Base-by-base conservation (phyloP, 2,113 vertebrate species). In the Indicator maculatus region DNA sequence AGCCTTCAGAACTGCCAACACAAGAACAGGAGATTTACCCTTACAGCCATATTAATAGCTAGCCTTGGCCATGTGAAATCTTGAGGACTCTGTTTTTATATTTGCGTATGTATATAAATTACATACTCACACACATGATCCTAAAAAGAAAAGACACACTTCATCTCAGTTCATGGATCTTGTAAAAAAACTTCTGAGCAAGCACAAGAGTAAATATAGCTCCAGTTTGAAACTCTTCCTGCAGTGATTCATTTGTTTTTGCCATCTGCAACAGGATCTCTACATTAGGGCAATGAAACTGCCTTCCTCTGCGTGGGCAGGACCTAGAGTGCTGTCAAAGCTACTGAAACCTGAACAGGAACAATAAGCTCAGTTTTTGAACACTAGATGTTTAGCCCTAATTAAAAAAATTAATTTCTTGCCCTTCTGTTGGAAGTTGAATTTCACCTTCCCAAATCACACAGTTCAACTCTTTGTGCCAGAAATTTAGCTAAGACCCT, bases 151-250 rank as follows among this genome's bases (percentile, higher is more conserved):
- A 71, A 45, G 20, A 55, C 5, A 3, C 36, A 73, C 66, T 58
- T 89, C 63, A 56, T 66, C 63, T 76, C 59, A 31, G 21, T 50
- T 33, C 1, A 1, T 41, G 55, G n/a, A 55, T 59, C 63, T 38
- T 45, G 26, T 41, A 77, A 76, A n/a, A 76, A n/a, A 82, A 73
- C 41, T 95, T 90, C 67, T 45, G 59, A 94, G 56, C 64, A 78
- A 91, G 61, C 56, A 89, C 11, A 69, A 16, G 28, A 88, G 30
- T 80, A 91, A 96, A 85, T 80, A 89, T n/a, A 94, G 76, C 80
- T 73, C 4, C 80, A 91, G 60, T 63, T 26, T 83, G 39, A 87
- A 85, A 66, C 21, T 65, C 52, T 47, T 93, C 31, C 69, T 93
- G 60, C 4, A 10, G 80, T 94, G 89, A 94, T 83, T 95, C 63